Evolutionary conservation across 2,888 invertebrate species (phyloP), one percentile per base, ranked within the genome.

Genomic region (Platerodrilus igneus): DNA sequence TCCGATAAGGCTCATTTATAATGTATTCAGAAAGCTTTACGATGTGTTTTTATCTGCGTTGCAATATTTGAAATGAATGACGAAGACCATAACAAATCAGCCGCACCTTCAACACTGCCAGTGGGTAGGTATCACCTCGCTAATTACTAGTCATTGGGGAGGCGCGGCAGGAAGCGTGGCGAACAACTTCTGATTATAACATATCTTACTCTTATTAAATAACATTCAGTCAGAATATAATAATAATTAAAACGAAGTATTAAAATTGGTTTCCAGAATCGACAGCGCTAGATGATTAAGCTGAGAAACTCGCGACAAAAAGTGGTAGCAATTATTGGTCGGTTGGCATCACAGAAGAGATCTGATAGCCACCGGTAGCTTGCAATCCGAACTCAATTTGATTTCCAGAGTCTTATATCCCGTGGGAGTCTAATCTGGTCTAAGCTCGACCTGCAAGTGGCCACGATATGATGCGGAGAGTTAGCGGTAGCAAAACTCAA

Each of bases 351-450:
- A 58, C 52, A 54, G 51, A 50, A 43, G 52, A 48, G 55, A 56
- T 52, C 59, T 55, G 61, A 63, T 60, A 60, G 55, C 55, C 56
- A 50, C 55, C 48, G 57, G 58, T 59, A 60, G 53, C 53, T 58
- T 51, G 65, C 64, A 66, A 67, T 67, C 66, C 64, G 63, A 65
- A 67, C 66, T 64, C 68, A 68, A 69, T 69, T 68, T 68, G 68
- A 69, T 68, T 68, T 63, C 62, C 57, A 62, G 63, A 55, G 54
- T 62, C 60, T 57, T 55, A 51, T 52, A 52, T 64, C 67, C 65
- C 67, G 40, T 40, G 64, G 64, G 68, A 64, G 47, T 60, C 60
- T 65, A 66, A 67, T 67, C 67, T 64, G 63, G 64, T 64, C 66
- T 64, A 64, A 65, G 66, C 64, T 64, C 60, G 66, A 62, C 59